Conservation (phyloP, 1,140 invertebrate genomes). For the Papilio dardanus region DNA sequence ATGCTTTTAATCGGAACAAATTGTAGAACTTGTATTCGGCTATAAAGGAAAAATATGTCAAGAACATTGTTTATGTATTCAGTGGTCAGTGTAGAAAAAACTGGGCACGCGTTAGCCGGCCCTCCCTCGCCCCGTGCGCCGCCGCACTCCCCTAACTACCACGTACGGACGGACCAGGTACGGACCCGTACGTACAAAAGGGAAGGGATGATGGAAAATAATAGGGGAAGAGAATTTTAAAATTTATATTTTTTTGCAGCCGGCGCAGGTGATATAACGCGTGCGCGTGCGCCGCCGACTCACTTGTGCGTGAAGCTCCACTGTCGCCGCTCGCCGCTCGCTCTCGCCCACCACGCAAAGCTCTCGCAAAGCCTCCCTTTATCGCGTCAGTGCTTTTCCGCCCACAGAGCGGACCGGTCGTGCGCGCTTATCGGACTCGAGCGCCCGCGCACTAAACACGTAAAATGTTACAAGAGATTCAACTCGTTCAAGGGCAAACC, state of each 20-base stretch:
- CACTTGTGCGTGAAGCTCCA: slow-evolving; percentile 78
- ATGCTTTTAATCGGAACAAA: background rate
- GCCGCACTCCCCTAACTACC: slow-evolving; percentile 57
- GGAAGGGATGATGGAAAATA: slow-evolving; percentile 82
- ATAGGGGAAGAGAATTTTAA: slow-evolving; percentile 82
- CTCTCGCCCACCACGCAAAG: slow-evolving; percentile 56
- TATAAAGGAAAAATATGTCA: slow-evolving; percentile 43
- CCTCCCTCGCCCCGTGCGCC: slow-evolving; percentile 52
- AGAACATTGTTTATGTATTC: slow-evolving; percentile 48
- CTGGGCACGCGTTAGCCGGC: slow-evolving; percentile 73
- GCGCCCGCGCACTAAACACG: slow-evolving; percentile 56
- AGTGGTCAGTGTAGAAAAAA: slow-evolving; percentile 75
- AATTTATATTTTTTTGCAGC: slow-evolving; percentile 82
- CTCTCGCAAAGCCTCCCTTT: slow-evolving; percentile 69
- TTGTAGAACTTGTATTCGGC: slow-evolving; percentile 24
- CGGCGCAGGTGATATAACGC: slow-evolving; percentile 81
- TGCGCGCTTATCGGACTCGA: slow-evolving; percentile 51
- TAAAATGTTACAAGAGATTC: slow-evolving; percentile 82
- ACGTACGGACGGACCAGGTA: slow-evolving; percentile 80
- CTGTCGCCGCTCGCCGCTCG: slow-evolving; percentile 70
- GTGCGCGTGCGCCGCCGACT: slow-evolving; percentile 77
- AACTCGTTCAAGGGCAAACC: slow-evolving; percentile 80
- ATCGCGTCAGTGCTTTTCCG: slow-evolving; percentile 71
- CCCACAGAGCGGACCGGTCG: slow-evolving; percentile 66
- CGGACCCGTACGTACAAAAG: slow-evolving; percentile 74